Percentiles rank a stretch among this genome's conserved stretches.
Evolutionary conservation across 2,113 vertebrate species (phyloP).

Genomic region (Istiophorus platypterus): DNA sequence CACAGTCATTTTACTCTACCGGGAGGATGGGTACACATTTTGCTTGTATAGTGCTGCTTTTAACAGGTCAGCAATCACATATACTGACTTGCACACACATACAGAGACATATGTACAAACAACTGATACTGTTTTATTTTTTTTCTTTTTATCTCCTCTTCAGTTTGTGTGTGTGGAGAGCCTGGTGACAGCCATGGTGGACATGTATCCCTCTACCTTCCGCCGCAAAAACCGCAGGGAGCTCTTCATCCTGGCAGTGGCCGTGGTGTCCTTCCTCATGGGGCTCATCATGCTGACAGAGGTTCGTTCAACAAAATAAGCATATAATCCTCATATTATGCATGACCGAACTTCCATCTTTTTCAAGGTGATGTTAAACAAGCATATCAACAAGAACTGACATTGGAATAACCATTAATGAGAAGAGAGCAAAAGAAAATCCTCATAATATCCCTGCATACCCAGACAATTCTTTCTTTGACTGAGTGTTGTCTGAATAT

Average conservation of each 20-base stretch:
- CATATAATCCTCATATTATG: neutral
- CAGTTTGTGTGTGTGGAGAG: conserved; percentile 98
- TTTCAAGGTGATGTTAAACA: neutral
- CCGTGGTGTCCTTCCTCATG: conserved; percentile 88
- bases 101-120: neutral
- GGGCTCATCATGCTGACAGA: conserved; percentile 97
- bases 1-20: neutral
- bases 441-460: neutral
- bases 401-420: neutral
- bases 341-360: too few relatives aligned
- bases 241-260: conserved; percentile 90
- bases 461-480: neutral
- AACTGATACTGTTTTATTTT: neutral
- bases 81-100: neutral
- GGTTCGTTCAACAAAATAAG: conserved; percentile 78
- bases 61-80: neutral
- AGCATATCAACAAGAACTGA: neutral
- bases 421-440: neutral
- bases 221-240: conserved; percentile 94
- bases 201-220: conserved; percentile 93
- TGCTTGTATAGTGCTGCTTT: neutral
- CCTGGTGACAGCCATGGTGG: conserved; percentile 93
- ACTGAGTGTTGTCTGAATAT: neutral
- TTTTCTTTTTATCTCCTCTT: conserved; percentile 11
- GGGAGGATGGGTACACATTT: neutral